Conservation (phyloP, 1,140 invertebrate species). For the Plectrocnemia conspersa region DNA sequence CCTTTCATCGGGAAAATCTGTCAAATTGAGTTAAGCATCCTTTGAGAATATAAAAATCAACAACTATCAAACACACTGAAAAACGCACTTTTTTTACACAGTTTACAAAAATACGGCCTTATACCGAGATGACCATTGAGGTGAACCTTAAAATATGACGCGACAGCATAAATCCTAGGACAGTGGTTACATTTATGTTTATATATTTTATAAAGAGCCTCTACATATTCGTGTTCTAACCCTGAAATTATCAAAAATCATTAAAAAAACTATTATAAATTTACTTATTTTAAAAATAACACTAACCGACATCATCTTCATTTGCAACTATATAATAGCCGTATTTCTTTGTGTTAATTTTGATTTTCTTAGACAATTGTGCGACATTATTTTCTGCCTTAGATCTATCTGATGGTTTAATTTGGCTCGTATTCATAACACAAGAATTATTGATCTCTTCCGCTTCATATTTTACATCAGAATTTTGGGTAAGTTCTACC, state of each 20-base stretch:
- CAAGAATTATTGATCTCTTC: too few species aligned
- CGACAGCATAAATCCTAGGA: slow-evolving; percentile 14
- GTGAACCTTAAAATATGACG: slow-evolving; percentile 16
- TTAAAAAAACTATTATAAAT: background rate
- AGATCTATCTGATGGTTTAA: slow-evolving; percentile 2
- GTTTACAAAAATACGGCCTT: slow-evolving; percentile 17
- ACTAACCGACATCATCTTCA: slow-evolving; percentile 14
- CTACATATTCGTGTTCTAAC: slow-evolving; percentile 20
- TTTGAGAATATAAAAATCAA: too few species aligned
- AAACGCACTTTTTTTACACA: slow-evolving; percentile 23
- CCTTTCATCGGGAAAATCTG: slow-evolving; percentile 21
- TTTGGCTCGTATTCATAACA: too few species aligned
- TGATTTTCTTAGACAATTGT: slow-evolving; percentile 8
- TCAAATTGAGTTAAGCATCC: background rate
- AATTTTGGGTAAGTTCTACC: too few species aligned
- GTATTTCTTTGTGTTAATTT: slow-evolving; percentile 17
- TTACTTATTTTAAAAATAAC: background rate
- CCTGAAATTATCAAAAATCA: slow-evolving; percentile 6
- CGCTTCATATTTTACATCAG: too few species aligned
- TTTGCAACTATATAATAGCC: slow-evolving; percentile 15
- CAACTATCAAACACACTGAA: too few species aligned
- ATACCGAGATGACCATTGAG: slow-evolving; percentile 19
- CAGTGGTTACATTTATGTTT: slow-evolving; percentile 24
- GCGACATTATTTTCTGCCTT: background rate
- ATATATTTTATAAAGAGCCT: slow-evolving; percentile 15